Conservation (phyloP, 2,888 invertebrate genomes). For the Brachyopa scutellaris region DNA sequence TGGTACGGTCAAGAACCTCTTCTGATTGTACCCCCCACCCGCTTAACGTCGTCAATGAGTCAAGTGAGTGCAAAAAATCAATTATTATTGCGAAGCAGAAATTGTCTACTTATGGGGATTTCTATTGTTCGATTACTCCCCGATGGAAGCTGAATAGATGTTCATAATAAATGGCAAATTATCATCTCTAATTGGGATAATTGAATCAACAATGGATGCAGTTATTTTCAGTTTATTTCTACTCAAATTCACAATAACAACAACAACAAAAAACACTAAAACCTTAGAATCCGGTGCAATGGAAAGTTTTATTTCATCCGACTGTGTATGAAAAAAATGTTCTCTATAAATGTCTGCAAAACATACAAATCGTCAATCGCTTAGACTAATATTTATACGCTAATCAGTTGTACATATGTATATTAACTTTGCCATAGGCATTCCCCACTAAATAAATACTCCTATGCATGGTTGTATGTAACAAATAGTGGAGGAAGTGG, state of each 20-base stretch:
- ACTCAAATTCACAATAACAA: too few species aligned
- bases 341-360: neutral
- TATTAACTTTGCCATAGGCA: neutral
- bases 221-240: neutral
- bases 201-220: slow-evolving; percentile 13
- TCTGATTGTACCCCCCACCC: neutral
- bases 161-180: neutral
- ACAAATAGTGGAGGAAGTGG: neutral
- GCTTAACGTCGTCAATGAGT: neutral
- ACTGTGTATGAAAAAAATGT: neutral
- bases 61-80: slow-evolving; percentile 25
- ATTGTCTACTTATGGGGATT: slow-evolving; percentile 4
- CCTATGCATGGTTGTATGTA: too few species aligned
- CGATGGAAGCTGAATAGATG: too few species aligned
- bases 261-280: neutral
- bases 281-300: slow-evolving; percentile 6
- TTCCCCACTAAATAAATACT: too few species aligned
- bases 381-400: slow-evolving; percentile 9
- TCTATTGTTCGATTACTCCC: slow-evolving; percentile 20
- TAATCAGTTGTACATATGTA: slow-evolving; percentile 8
- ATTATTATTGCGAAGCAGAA: slow-evolving; percentile 31
- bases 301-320: slow-evolving; percentile 12
- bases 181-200: slow-evolving; percentile 16
- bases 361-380: neutral
- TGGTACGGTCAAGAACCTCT: slow-evolving; percentile 45